These are phyloP conservation scores for Eupleurogrammus muticus DNA, from an alignment of 2,797 vertebrate genomes.

Conservation along the genomic window DNA sequence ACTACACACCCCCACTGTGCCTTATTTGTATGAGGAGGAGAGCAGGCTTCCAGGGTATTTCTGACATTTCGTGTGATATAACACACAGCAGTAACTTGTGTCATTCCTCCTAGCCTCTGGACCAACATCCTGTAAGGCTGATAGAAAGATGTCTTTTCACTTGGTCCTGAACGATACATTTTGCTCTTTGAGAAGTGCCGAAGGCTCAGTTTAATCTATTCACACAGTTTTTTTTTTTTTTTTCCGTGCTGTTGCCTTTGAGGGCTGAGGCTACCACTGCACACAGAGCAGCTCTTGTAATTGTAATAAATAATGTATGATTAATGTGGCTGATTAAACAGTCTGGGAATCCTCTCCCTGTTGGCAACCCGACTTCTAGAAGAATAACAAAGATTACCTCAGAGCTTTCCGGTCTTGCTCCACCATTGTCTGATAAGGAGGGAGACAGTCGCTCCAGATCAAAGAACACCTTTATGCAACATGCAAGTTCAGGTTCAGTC, in stretches of 20 bases:
- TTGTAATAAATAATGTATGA: slow-evolving; percentile 82
- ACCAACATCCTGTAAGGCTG: slow-evolving; percentile 60
- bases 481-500: slow-evolving; percentile 38
- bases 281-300: slow-evolving; percentile 73
- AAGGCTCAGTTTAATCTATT: slow-evolving; percentile 74
- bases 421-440: slow-evolving; percentile 63
- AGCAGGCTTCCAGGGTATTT: slow-evolving; percentile 29
- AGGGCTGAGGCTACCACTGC: slow-evolving; percentile 63
- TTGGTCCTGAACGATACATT: slow-evolving; percentile 56
- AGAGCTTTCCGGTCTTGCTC: slow-evolving; percentile 75
- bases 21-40: slow-evolving; percentile 22
- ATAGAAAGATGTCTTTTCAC: slow-evolving; percentile 66
- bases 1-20: slow-evolving; percentile 6
- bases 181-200: slow-evolving; percentile 66
- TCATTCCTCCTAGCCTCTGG: slow-evolving; percentile 53
- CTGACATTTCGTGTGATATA: slow-evolving; percentile 52
- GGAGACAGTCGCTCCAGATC: slow-evolving; percentile 70
- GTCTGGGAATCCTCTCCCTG: slow-evolving; percentile 75
- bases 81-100: slow-evolving; percentile 14
- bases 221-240: slow-evolving; percentile 55
- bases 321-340: slow-evolving; percentile 83
- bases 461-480: slow-evolving; percentile 67
- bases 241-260: slow-evolving; percentile 54
- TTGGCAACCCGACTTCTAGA: slow-evolving; percentile 72
- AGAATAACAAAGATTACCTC: slow-evolving; percentile 80